Evolutionary conservation across 2,888 invertebrate species (phyloP).

Genomic region (Cantharis flavilabris): DNA sequence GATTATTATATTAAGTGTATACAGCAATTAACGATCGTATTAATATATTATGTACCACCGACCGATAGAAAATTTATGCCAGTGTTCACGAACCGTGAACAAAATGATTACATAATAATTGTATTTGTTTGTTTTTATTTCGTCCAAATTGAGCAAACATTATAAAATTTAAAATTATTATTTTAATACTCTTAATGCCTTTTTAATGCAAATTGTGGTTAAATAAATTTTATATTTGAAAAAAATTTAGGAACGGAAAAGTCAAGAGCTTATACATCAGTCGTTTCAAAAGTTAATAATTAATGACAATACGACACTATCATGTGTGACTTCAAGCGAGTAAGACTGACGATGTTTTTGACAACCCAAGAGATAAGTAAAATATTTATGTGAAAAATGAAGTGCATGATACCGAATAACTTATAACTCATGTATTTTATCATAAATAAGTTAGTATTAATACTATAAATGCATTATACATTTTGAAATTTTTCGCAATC

Average conservation of each 20-base stretch:
- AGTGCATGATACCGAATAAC: slow-evolving; percentile 45
- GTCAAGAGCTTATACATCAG: slow-evolving; percentile 7
- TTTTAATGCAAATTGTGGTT: background rate
- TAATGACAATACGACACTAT: slow-evolving; percentile 36
- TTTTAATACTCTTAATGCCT: background rate
- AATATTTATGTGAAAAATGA: slow-evolving; percentile 43
- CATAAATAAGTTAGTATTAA: background rate
- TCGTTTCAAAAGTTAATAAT: slow-evolving; percentile 28
- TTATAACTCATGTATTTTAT: slow-evolving; percentile 23
- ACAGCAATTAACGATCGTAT: background rate
- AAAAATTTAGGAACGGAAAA: background rate
- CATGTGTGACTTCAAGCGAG: slow-evolving; percentile 39
- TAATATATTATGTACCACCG: background rate
- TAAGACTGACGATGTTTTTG: slow-evolving; percentile 40
- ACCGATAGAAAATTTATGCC: background rate
- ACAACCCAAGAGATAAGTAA: slow-evolving; percentile 39
- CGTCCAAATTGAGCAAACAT: background rate
- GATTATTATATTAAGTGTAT: background rate
- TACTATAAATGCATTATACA: background rate
- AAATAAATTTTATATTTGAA: background rate
- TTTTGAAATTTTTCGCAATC: background rate
- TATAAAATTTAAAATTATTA: background rate
- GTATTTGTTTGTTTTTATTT: background rate
- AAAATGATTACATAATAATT: background rate
- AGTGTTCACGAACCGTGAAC: background rate